Conservation (phyloP, 1,140 invertebrate genomes). For the Caenorhabditis remanei region DNA sequence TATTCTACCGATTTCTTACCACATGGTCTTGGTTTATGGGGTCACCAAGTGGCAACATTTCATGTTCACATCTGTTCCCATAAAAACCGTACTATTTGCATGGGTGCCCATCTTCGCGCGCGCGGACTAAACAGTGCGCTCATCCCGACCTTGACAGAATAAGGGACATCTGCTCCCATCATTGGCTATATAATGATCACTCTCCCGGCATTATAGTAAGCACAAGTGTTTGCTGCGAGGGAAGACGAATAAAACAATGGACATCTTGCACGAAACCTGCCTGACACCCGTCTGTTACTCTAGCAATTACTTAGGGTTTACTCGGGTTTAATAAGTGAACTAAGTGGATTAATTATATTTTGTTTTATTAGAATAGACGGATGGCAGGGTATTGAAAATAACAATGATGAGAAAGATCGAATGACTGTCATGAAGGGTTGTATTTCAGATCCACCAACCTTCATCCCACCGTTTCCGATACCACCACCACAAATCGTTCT, state of each 20-base stretch:
- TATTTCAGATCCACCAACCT: constrained; percentile 11
- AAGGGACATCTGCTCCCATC: constrained; percentile 43
- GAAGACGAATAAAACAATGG: constrained; percentile 50
- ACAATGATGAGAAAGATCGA: neutral
- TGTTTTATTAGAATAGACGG: constrained; percentile 34
- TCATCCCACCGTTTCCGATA: constrained; percentile 1
- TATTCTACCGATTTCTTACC: constrained; percentile 19
- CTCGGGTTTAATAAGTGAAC: constrained; percentile 51
- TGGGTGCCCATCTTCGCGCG: constrained; percentile 33
- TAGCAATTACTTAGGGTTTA: constrained; percentile 28
- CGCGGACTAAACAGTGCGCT: neutral
- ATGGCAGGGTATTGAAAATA: neutral
- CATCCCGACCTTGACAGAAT: constrained; percentile 49
- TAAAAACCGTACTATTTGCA: constrained; percentile 42
- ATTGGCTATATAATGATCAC: constrained; percentile 52
- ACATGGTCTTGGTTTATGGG: neutral
- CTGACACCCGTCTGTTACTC: constrained; percentile 54
- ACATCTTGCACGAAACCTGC: constrained; percentile 38
- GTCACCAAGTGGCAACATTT: constrained; percentile 49
- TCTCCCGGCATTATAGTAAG: constrained; percentile 11
- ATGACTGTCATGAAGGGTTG: neutral
- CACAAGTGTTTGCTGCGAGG: constrained; percentile 47
- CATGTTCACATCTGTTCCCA: constrained; percentile 48
- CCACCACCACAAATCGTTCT: constrained; percentile 9
- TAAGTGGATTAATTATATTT: constrained; percentile 52